Conservation (phyloP, 37 sponge, comb jelly and placozoan genomes). For the Amphimedon queenslandica region DNA sequence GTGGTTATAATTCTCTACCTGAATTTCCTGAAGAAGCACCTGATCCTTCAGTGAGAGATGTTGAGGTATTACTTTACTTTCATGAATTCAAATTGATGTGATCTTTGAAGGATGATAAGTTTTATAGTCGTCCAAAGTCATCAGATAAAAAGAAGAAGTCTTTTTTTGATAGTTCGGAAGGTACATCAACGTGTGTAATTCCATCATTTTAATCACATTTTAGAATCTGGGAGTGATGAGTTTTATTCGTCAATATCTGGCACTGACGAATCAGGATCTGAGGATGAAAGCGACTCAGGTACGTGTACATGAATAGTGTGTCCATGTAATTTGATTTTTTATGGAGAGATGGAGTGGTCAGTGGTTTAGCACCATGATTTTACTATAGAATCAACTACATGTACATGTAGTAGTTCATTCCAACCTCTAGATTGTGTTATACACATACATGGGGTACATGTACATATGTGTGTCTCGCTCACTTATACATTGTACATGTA, state of each 20-base stretch:
- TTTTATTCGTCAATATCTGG: slow-evolving; percentile 68
- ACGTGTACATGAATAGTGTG: background rate
- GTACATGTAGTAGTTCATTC: too few relatives aligned
- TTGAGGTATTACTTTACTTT: slow-evolving; percentile 37
- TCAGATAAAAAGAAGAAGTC: slow-evolving; percentile 35
- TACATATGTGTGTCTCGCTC: too few relatives aligned
- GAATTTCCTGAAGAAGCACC: slow-evolving; percentile 86
- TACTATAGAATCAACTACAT: too few relatives aligned
- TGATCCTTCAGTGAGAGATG: slow-evolving; percentile 83
- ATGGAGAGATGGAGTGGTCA: too few relatives aligned
- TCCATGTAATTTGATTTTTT: too few relatives aligned
- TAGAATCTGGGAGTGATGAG: slow-evolving; percentile 35
- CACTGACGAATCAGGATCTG: slow-evolving; percentile 58
- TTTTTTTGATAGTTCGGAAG: background rate
- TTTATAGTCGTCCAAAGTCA: slow-evolving; percentile 18
- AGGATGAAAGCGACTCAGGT: slow-evolving; percentile 29
- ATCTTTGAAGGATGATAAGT: slow-evolving; percentile 6
- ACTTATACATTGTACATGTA: too few relatives aligned
- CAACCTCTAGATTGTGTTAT: too few relatives aligned
- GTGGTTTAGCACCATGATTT: too few relatives aligned
- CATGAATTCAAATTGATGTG: too few relatives aligned
- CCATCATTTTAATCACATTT: background rate
- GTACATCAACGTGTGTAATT: background rate
- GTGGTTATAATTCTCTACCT: slow-evolving; percentile 85
- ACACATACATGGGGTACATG: too few relatives aligned